Percentiles rank a stretch among this genome's conserved stretches.
phyloP scores from a whole-genome alignment of 1,140 invertebrate species.

The Bombus pyrosoma region DNA sequence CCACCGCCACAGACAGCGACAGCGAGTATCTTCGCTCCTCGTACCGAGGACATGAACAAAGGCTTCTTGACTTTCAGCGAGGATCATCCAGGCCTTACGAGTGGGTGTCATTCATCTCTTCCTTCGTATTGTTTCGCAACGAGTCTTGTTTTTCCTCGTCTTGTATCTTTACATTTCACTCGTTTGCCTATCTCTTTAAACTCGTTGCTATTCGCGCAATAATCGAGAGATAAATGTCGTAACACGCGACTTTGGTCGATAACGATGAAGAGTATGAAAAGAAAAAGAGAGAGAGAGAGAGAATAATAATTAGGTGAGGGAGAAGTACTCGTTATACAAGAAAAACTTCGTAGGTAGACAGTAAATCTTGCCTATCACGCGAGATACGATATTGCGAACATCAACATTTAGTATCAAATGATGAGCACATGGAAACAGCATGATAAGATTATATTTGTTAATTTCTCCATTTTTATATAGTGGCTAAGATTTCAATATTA shows the following conservation, averaged over 20 bases:
- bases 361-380: not conserved
- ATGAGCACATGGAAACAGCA: not conserved
- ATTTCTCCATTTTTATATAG: not conserved
- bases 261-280: not conserved
- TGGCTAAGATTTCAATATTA: too few relatives aligned
- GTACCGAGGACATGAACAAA: conserved; percentile 96
- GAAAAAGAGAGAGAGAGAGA: not conserved
- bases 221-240: not conserved
- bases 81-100: conserved; percentile 91
- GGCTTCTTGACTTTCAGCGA: conserved; percentile 94
- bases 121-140: not conserved
- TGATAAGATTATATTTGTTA: not conserved
- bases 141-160: not conserved
- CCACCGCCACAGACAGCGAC: conserved; percentile 86
- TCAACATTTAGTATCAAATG: not conserved
- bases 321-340: not conserved
- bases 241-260: not conserved
- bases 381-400: not conserved
- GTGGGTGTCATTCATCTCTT: conserved; percentile 84
- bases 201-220: not conserved
- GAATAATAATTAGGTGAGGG: not conserved
- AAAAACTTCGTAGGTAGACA: not conserved
- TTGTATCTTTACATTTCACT: not conserved
- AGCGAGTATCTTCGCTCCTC: conserved; percentile 90
- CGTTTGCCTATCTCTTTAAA: not conserved